Conservation (phyloP, 2,888 invertebrate species). For the Limulus polyphemus region DNA sequence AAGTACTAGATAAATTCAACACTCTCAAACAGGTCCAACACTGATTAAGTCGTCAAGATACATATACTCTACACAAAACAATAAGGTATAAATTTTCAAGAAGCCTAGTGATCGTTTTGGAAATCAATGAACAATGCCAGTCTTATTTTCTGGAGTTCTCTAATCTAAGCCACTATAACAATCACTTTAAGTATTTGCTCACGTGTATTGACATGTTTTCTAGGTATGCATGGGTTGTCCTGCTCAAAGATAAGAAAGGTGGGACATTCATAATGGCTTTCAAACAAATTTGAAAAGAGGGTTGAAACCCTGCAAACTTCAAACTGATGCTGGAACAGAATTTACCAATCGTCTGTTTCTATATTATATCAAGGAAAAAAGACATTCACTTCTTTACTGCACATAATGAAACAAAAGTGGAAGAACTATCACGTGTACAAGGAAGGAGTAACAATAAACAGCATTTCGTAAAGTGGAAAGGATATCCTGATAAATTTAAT, state of each 20-base stretch:
- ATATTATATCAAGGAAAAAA: conserved; percentile 17
- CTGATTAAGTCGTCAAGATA: no score
- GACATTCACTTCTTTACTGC: conserved; percentile 26
- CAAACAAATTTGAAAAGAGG: conserved; percentile 9
- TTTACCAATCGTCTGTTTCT: conserved; percentile 22
- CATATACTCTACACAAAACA: conserved; percentile 13
- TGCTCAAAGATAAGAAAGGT: conserved; percentile 24
- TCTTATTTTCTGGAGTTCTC: conserved; percentile 26
- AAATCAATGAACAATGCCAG: conserved; percentile 27
- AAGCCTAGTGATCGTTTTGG: conserved; percentile 18
- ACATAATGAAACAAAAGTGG: conserved; percentile 28
- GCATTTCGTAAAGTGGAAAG: no score
- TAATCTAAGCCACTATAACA: conserved; percentile 14
- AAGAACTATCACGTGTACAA: no score
- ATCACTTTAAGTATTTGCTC: conserved; percentile 25
- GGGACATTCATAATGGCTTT: conserved; percentile 15
- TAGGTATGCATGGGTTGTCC: conserved; percentile 24
- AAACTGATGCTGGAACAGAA: conserved; percentile 26
- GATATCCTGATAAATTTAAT: no score
- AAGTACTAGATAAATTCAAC: no score
- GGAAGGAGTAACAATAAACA: no score
- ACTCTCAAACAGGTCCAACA: no score
- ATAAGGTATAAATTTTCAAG: conserved; percentile 10
- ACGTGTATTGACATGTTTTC: conserved; percentile 26
- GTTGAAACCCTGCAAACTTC: conserved; percentile 17